Percentiles rank a stretch among this genome's conserved stretches.
phyloP scores from a whole-genome alignment of 2,113 vertebrate species.

The Gymnocephalus cernua region DNA sequence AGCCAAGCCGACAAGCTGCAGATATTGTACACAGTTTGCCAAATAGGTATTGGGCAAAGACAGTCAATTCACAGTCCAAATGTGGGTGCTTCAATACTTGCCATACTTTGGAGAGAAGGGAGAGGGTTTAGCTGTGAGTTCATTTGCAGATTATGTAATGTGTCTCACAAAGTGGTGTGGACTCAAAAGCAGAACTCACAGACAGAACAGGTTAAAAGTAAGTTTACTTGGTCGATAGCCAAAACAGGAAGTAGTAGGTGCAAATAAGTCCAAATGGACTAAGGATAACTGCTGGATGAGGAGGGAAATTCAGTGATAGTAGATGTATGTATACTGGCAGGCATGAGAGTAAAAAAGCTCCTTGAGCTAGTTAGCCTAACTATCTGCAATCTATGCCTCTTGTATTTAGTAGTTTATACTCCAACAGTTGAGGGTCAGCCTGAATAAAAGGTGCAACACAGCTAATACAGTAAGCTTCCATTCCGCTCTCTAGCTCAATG shows the following conservation, averaged over 20 bases:
- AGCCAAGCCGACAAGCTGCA: neutral
- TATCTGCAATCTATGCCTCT: no score
- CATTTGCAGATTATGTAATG: neutral
- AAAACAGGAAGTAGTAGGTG: neutral
- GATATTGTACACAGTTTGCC: neutral
- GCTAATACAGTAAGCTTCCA: neutral
- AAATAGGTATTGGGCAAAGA: neutral
- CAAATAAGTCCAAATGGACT: neutral
- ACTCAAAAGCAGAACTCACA: no score
- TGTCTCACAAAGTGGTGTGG: neutral
- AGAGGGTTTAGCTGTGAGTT: neutral
- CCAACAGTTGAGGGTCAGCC: neutral
- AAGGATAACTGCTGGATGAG: neutral
- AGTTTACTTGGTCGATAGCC: neutral
- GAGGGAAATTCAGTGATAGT: neutral
- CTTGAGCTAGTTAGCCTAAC: no score
- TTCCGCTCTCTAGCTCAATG: neutral
- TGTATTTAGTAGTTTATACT: neutral
- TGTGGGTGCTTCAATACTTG: neutral
- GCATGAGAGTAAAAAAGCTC: neutral
- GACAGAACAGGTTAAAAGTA: neutral
- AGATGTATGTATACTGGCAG: neutral
- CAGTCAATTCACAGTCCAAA: neutral
- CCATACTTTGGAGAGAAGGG: no score
- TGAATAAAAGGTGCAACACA: neutral